These are phyloP conservation scores for Aplodontia rufa DNA, from an alignment of 2,113 vertebrate genomes.

Conservation along the genomic window DNA sequence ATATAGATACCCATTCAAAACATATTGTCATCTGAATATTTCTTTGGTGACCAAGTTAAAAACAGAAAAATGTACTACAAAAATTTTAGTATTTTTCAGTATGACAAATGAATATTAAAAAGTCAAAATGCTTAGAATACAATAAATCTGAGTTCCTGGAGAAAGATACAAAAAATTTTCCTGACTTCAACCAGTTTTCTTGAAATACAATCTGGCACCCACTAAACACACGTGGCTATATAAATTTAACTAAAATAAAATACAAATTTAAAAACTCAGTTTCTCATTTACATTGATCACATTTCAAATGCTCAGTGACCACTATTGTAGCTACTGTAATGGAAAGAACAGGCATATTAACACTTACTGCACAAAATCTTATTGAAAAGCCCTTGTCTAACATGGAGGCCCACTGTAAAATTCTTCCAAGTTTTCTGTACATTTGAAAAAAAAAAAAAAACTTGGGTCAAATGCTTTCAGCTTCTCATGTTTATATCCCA, in stretches of 20 bases:
- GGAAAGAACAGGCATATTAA: not conserved
- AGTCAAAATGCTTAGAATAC: not conserved
- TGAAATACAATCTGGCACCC: not conserved
- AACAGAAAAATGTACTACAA: not conserved
- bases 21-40: not conserved
- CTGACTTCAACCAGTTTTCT: constrained; percentile 32
- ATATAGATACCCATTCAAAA: not conserved
- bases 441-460: not conserved
- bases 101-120: not conserved
- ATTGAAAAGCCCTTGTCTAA: not conserved
- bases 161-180: not conserved
- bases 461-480: not conserved
- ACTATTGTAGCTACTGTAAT: not conserved
- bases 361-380: not conserved
- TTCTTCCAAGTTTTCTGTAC: not conserved
- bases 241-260: constrained; percentile 33
- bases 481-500: not conserved
- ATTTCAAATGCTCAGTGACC: not conserved
- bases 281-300: not conserved
- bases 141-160: not conserved
- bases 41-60: constrained; percentile 1
- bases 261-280: not conserved
- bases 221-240: not conserved
- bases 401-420: not conserved
- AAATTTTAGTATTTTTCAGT: not conserved